Conservation (phyloP, 1,140 invertebrate genomes). For the Leptinotarsa defecta region DNA sequence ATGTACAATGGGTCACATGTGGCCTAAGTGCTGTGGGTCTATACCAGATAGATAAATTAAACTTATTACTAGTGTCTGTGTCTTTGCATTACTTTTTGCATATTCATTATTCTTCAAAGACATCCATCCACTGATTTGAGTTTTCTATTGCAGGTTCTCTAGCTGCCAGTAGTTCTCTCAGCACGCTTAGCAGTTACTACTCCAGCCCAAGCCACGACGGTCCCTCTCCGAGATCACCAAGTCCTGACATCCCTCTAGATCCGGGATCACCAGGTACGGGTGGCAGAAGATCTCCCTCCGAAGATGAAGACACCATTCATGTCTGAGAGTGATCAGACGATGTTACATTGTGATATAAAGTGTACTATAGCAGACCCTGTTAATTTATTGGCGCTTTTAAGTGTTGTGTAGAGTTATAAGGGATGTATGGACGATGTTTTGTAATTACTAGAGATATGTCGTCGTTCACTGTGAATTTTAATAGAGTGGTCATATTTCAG, state of each 20-base stretch:
- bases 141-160: conserved; percentile 53
- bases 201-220: conserved; percentile 58
- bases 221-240: conserved; percentile 47
- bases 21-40: too few relatives aligned
- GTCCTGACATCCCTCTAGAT: conserved; percentile 57
- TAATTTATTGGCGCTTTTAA: conserved; percentile 53
- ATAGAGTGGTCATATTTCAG: neutral
- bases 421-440: conserved; percentile 37
- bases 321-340: conserved; percentile 44
- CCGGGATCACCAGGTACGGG: conserved; percentile 54
- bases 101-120: too few relatives aligned
- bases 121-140: neutral
- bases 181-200: conserved; percentile 66
- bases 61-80: too few relatives aligned
- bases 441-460: conserved; percentile 32
- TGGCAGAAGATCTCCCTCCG: conserved; percentile 59
- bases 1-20: too few relatives aligned
- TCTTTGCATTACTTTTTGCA: too few relatives aligned
- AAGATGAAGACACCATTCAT: conserved; percentile 62
- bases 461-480: conserved; percentile 15
- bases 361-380: conserved; percentile 47
- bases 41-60: too few relatives aligned
- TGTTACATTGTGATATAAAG: conserved; percentile 50
- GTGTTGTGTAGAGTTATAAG: conserved; percentile 45
- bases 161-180: conserved; percentile 63